Evolutionary conservation across 92 coral and sea anemone genomes (phyloP), one percentile per base, ranked within the genome.

Genomic region (Heteractis magnifica): DNA sequence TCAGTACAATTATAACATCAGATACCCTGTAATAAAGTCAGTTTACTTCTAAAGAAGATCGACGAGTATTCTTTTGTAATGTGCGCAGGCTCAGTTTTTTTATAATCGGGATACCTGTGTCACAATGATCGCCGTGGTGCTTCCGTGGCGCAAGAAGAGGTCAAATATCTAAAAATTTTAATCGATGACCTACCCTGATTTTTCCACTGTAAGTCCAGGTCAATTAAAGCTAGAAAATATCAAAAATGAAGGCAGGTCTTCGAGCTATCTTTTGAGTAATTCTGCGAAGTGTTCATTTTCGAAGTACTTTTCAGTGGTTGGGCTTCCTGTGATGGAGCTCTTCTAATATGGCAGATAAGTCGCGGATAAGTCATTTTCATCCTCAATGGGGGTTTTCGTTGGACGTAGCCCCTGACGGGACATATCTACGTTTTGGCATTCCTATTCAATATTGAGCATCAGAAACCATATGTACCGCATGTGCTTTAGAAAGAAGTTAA

Each of bases 151-250:
- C 44, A 34, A 34, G 44, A 34, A 34, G 20, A 65, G 6, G 48
- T 65, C 4, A 48, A 65, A 65, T 65, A 65, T 65, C 12, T 65
- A 20, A 65, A 65, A 16, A 65, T 65, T 65, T 65, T 65, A 59
- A 16, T 8, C 65, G 65, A 21, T 59, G 72, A 65, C 41, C 72
- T 65, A 65, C 72, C 72, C 72, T 65, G 72, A 65, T 65, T 62
- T 62, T 62, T 62, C 70, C 14, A 13, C 70, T 65, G 26, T 18
- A 26, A 65, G 44, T 65, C 72, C 26, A 65, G 44, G 4, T 5
- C 41, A n/a, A 65, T 2, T 65, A 5, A 65, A 10, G 41, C 9
- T 65, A 65, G 6, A 65, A 65, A 18, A 65, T 65, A 65, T 65
- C 48, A 65, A 65, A 65, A 65, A 65, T 4, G 34, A 65, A 65